Percentiles rank a stretch among this genome's conserved stretches.
These are phyloP conservation scores for Aplocera efformata DNA, from an alignment of 2,888 invertebrate genomes.

Conservation along the genomic window DNA sequence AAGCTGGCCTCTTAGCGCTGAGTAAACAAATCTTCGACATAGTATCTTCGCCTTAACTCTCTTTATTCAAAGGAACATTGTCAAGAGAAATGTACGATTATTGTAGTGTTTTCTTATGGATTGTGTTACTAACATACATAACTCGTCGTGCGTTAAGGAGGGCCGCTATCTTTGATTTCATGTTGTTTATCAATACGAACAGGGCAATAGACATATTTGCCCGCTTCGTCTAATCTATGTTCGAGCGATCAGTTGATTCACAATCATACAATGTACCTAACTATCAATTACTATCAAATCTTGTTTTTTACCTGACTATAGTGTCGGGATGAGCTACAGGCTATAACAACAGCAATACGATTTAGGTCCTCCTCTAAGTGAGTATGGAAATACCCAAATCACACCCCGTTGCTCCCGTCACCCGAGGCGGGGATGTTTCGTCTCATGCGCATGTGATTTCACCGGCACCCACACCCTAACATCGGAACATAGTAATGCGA, in stretches of 20 bases:
- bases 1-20: constrained; percentile 61
- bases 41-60: constrained; percentile 75
- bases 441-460: too few species aligned
- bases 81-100: constrained; percentile 78
- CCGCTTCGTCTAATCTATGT: constrained; percentile 53
- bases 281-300: too few species aligned
- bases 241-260: constrained; percentile 49
- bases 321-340: too few species aligned
- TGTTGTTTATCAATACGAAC: constrained; percentile 72
- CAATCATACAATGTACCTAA: constrained; percentile 35
- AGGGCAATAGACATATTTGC: constrained; percentile 65
- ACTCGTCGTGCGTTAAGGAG: constrained; percentile 63
- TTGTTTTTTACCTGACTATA: too few species aligned
- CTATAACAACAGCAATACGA: too few species aligned
- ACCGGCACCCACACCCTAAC: too few species aligned
- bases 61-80: constrained; percentile 77
- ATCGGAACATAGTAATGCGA: too few species aligned
- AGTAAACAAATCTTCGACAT: constrained; percentile 77
- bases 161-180: constrained; percentile 68
- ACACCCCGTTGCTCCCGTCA: too few species aligned
- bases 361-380: too few species aligned
- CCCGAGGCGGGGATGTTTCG: too few species aligned
- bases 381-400: too few species aligned
- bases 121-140: constrained; percentile 75
- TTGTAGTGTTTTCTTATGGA: constrained; percentile 74